Evolutionary conservation across 2,113 vertebrate species (phyloP), one percentile per base, ranked within the genome.

Genomic region (Protobothrops mucrosquamatus): DNA sequence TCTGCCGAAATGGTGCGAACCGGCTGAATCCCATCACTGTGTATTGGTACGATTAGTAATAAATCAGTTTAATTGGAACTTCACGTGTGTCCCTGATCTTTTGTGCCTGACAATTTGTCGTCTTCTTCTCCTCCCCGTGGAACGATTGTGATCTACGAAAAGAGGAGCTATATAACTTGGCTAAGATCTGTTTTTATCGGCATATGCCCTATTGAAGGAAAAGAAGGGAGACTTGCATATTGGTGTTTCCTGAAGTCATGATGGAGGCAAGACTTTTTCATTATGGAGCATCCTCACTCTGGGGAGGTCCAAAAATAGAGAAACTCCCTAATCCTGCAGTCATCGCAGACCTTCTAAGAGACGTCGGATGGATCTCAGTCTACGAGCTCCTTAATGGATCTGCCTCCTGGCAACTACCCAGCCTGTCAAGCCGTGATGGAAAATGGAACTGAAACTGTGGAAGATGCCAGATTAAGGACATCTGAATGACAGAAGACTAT

Each of bases 401-500:
- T 81, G n/a, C 29, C 22, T 39, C 11, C 22, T 18, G 8, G 12
- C 24, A 91, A 48, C 24, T 48, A 15, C 26, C 54, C 12, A 56
- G 29, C 6, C 14, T 54, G 22, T 20, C 57, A 56, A 61, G 1
- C 5, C 48, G 6, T 24, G 46, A 61, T 0, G 46, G 57, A 55
- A 92, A 54, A 81, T 12, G 23, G 64, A 34, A 55, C 11, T 18
- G 69, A 12, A 74, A 64, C 20, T 22, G 24, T 87, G 15, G 59
- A 61, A 52, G 15, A 18, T 23, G 69, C 20, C 23, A 39, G 34
- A 89, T 69, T 92, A 59, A 54, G 43, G 86, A 54, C 20, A 55
- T 89, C 88, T 92, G 87, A 92, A 92, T 88, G 52, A 92, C 87
- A 43, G 86, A 48, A 93, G 23, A 24, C n/a, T 8, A n/a, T 90